A percentile compares a stretch with the other conserved stretches of the same genome.
Conservation (phyloP, 2,113 vertebrate genomes). For the Odobenus rosmarus region DNA sequence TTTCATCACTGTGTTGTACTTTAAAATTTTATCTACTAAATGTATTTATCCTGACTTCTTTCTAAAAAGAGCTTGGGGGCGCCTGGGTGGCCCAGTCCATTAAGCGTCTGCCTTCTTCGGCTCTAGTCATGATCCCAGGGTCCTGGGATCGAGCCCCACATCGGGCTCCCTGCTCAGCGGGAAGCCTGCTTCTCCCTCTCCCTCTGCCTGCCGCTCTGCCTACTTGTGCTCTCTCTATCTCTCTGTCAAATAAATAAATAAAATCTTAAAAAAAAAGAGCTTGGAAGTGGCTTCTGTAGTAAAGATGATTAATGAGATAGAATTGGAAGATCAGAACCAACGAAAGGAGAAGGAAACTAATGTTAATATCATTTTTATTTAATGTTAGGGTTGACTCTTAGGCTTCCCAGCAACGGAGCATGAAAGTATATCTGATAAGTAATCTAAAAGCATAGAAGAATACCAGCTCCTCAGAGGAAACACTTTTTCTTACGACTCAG, state of each 20-base stretch:
- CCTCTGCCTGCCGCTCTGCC: too few relatives aligned
- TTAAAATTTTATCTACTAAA: neutral
- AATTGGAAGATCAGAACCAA: neutral
- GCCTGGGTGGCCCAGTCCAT: too few relatives aligned
- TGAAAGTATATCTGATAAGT: neutral
- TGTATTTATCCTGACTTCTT: constrained; percentile 21
- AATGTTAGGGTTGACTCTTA: neutral
- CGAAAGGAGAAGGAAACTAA: neutral
- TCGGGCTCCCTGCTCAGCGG: too few relatives aligned
- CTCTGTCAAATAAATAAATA: too few relatives aligned
- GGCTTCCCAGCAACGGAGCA: neutral
- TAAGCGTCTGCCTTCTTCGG: too few relatives aligned
- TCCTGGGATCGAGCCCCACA: too few relatives aligned
- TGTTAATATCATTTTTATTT: neutral
- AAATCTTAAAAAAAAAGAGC: constrained; percentile 15
- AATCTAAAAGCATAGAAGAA: neutral
- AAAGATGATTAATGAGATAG: neutral
- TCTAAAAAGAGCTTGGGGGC: neutral
- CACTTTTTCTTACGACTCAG: neutral
- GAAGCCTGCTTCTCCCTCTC: too few relatives aligned
- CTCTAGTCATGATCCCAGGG: too few relatives aligned
- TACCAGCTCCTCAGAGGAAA: neutral
- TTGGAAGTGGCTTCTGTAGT: neutral
- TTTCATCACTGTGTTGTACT: neutral
- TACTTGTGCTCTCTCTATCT: too few relatives aligned